phyloP scores from a whole-genome alignment of 2,888 invertebrate genomes.

The Idaea straminata region DNA sequence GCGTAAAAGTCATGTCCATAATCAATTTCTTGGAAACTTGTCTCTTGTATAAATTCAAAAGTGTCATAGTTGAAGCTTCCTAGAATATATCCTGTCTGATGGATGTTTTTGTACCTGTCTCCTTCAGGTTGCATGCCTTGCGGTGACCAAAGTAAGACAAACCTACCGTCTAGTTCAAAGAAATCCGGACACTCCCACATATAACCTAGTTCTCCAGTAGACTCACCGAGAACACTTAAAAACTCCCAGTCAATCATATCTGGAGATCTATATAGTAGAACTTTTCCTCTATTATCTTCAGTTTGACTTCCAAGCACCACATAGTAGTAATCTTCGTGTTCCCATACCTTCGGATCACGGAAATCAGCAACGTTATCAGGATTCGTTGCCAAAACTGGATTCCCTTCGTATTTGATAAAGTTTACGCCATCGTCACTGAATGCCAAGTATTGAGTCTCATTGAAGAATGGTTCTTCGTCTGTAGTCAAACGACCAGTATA shows the following conservation, averaged over 20 bases:
- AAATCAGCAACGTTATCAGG: constrained; percentile 68
- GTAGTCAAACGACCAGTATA: constrained; percentile 56
- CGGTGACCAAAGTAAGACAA: constrained; percentile 66
- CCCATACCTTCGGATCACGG: constrained; percentile 75
- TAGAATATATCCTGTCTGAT: constrained; percentile 68
- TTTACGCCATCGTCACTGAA: constrained; percentile 62
- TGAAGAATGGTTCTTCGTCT: constrained; percentile 49
- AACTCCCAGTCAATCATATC: constrained; percentile 66
- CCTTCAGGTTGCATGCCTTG: constrained; percentile 64
- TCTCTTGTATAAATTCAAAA: constrained; percentile 56
- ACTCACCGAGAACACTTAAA: constrained; percentile 57
- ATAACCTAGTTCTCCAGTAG: constrained; percentile 58
- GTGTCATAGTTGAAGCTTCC: constrained; percentile 68
- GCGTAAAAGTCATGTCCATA: constrained; percentile 76
- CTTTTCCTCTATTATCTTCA: constrained; percentile 51
- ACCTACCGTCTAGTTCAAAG: constrained; percentile 66
- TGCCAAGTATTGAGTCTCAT: constrained; percentile 66
- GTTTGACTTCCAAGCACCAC: constrained; percentile 67
- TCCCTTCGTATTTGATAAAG: constrained; percentile 63
- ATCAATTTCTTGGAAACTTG: constrained; percentile 66
- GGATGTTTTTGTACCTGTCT: constrained; percentile 62
- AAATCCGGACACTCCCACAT: constrained; percentile 80
- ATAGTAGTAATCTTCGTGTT: constrained; percentile 62
- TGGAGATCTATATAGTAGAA: constrained; percentile 62
- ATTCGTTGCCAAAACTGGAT: constrained; percentile 59